phyloP scores from a whole-genome alignment of 2,797 vertebrate genomes.

The Lacerta viridis region DNA sequence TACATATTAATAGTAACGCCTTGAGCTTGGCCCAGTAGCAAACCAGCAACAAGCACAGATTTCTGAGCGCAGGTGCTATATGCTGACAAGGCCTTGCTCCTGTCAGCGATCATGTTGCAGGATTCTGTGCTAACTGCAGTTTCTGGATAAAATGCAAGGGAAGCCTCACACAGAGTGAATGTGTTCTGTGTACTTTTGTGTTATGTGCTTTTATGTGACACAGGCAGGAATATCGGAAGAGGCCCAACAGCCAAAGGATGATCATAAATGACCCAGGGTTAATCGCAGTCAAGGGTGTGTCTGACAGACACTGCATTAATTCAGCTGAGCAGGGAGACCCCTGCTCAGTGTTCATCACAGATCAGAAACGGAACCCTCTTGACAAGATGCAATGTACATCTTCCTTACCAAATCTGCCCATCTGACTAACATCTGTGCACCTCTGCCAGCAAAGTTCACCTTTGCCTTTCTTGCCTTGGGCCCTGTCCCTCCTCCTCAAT shows the following conservation, averaged over 20 bases:
- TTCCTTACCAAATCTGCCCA: background rate
- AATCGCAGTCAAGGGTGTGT: background rate
- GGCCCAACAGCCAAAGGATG: background rate
- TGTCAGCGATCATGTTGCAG: too few relatives aligned
- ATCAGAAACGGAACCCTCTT: background rate
- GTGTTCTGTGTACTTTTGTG: too few relatives aligned
- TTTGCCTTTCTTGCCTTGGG: background rate
- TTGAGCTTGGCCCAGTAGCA: too few relatives aligned
- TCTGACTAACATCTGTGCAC: conserved; percentile 14
- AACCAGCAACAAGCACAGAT: too few relatives aligned
- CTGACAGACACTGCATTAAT: background rate
- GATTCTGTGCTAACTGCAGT: too few relatives aligned
- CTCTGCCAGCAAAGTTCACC: background rate
- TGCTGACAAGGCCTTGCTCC: too few relatives aligned
- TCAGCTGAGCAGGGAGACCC: background rate
- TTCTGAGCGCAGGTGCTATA: too few relatives aligned
- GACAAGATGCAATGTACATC: conserved; percentile 10
- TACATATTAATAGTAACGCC: too few relatives aligned
- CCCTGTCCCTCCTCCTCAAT: background rate
- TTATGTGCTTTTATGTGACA: background rate
- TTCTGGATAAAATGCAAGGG: too few relatives aligned
- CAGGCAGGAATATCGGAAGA: background rate
- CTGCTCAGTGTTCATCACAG: conserved; percentile 1
- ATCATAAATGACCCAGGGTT: background rate
- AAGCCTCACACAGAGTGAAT: too few relatives aligned